Percentiles rank a stretch among this genome's conserved stretches.
phyloP scores from a whole-genome alignment of 2,888 invertebrate genomes.

The Scaptodrosophila latifasciaeformis region DNA sequence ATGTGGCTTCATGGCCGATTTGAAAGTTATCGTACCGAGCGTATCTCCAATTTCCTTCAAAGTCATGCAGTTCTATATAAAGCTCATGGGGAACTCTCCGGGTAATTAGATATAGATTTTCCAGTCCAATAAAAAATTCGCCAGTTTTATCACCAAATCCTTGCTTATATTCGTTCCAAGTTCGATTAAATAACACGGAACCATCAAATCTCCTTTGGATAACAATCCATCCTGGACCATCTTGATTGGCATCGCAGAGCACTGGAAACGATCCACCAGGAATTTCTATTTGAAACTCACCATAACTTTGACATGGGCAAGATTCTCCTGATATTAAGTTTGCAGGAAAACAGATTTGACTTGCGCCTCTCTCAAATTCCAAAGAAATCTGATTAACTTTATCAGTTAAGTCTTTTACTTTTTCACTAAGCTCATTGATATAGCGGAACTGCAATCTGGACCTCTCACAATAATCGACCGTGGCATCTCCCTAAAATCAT shows the following conservation, averaged over 20 bases:
- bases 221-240: constrained; percentile 14
- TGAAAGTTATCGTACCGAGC: constrained; percentile 7
- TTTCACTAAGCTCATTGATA: no score
- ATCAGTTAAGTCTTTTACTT: no score
- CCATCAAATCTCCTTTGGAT: constrained; percentile 14
- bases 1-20: not conserved
- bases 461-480: no score
- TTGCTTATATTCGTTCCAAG: not conserved
- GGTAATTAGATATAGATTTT: constrained; percentile 9
- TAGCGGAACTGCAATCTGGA: no score
- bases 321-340: no score
- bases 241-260: not conserved
- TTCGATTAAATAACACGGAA: constrained; percentile 4
- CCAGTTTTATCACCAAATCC: constrained; percentile 13
- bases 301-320: no score
- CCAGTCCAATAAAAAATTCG: constrained; percentile 14
- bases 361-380: no score
- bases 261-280: constrained; percentile 1
- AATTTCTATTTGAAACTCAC: not conserved
- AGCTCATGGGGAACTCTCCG: constrained; percentile 4
- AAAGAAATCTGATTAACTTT: no score
- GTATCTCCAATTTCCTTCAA: not conserved
- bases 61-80: constrained; percentile 4
- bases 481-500: no score
- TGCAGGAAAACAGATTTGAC: no score